These are phyloP conservation scores for Dioctria rufipes DNA, from an alignment of 2,888 invertebrate genomes.

Conservation along the genomic window DNA sequence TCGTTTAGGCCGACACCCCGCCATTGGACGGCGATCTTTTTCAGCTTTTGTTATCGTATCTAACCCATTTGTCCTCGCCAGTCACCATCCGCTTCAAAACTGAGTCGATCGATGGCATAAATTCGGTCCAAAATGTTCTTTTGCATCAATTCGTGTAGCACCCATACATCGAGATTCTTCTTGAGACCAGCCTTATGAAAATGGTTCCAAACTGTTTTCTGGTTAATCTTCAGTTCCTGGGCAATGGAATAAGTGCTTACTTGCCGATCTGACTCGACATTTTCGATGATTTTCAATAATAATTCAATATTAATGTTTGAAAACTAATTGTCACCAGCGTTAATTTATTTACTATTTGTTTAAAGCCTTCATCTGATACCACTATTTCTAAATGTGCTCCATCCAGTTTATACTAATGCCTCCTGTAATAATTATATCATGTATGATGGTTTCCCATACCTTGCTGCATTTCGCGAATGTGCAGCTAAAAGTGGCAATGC, in stretches of 20 bases:
- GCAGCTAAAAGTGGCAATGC: too few species aligned
- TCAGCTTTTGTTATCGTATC: constrained; percentile 50
- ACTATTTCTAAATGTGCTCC: too few species aligned
- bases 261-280: constrained; percentile 25
- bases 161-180: constrained; percentile 33
- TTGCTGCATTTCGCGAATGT: too few species aligned
- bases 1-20: constrained; percentile 46
- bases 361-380: too few species aligned
- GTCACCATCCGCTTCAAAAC: constrained; percentile 60
- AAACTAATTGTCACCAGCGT: too few species aligned
- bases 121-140: constrained; percentile 40
- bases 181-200: constrained; percentile 43
- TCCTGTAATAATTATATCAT: too few species aligned
- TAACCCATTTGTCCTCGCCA: constrained; percentile 60
- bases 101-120: constrained; percentile 58
- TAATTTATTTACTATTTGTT: too few species aligned
- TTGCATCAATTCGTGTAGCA: constrained; percentile 12
- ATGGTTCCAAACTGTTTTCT: constrained; percentile 26
- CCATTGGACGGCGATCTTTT: constrained; percentile 57
- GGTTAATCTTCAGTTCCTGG: not conserved
- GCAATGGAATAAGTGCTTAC: constrained; percentile 14
- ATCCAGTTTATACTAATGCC: too few species aligned
- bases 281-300: constrained; percentile 17
- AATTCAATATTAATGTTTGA: too few species aligned
- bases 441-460: too few species aligned